Evolutionary conservation across 2,113 vertebrate species (phyloP).

Genomic region (Pogona vitticeps): DNA sequence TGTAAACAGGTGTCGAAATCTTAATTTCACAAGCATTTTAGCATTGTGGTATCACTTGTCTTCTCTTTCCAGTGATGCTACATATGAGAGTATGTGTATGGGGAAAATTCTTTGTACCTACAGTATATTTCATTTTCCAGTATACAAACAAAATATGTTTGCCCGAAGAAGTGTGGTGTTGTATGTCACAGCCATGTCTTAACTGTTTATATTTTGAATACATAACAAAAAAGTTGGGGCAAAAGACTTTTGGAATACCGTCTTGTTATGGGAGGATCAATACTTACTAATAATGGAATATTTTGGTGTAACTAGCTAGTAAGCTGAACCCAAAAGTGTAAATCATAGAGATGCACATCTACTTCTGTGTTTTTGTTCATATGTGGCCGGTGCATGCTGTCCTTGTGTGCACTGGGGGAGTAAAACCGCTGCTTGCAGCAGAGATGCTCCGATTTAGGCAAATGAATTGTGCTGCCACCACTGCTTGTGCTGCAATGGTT

Average conservation of each 20-base stretch:
- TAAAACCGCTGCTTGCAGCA: not conserved
- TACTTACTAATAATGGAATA: not conserved
- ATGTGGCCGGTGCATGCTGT: not conserved
- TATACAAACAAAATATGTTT: too few relatives aligned
- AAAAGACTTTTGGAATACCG: too few relatives aligned
- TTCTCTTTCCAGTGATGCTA: not conserved
- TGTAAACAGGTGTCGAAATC: not conserved
- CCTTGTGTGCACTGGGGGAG: too few relatives aligned
- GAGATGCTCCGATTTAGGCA: not conserved
- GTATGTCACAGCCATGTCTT: not conserved
- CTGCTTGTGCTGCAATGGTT: not conserved
- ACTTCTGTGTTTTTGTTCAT: not conserved
- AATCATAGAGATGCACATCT: not conserved
- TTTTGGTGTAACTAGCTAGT: not conserved
- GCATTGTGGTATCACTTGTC: not conserved
- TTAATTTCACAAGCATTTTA: not conserved
- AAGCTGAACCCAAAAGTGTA: not conserved
- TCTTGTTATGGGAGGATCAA: not conserved
- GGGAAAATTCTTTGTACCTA: too few relatives aligned
- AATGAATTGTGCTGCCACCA: too few relatives aligned
- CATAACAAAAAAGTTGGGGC: too few relatives aligned
- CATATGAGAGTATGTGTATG: too few relatives aligned
- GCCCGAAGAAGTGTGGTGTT: not conserved
- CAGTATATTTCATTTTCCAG: too few relatives aligned
- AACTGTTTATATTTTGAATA: not conserved